Evolutionary conservation across 2,888 invertebrate genomes (phyloP), one percentile per base, ranked within the genome.

Genomic region (Asteroscopus sphinx): DNA sequence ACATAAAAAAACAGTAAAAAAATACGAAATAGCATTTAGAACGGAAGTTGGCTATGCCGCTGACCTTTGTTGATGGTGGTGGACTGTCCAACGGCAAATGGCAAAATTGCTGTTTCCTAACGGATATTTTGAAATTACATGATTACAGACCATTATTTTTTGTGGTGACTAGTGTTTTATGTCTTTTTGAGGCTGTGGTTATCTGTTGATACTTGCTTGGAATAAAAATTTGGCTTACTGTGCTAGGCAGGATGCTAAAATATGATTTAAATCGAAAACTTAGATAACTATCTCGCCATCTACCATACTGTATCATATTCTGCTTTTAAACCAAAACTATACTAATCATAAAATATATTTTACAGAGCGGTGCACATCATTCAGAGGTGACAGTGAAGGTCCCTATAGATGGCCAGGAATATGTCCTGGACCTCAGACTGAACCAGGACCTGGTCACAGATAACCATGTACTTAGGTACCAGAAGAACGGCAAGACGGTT

Each of bases 371-470:
- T 52, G 81, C 79, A 56, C 94, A 94, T 77, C 92, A 94, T 68
- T 75, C 83, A 25, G 90, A 90, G 81, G 83, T 93, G 86, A 96
- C 96, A 67, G 92, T 97, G 80, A 95, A 94, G 46, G 95, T 97
- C 79, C 94, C 95, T 72, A 90, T 97, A 65, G 95, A 96, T 75
- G 96, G 96, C 41, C 95, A 95, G 81, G 94, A 96, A 68, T 95
- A 96, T 75, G 87, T 96, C 53, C 91, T 97, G 73, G 97, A 97
- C 86, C 95, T 97, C 58, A 94, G 95, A 77, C 93, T 97, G 82
- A 97, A 97, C 90, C 95, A 96, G 77, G 96, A 96, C 73, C 94
- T 97, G 73, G 94, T 97, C 65, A 95, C 97, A 0, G 95, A 95
- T 57, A 95, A 96, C 68, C 97, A 96, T 83, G 95, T 96, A 78